Evolutionary conservation across 2,797 vertebrate species (phyloP).

Genomic region (Rhyacichthys aspro): DNA sequence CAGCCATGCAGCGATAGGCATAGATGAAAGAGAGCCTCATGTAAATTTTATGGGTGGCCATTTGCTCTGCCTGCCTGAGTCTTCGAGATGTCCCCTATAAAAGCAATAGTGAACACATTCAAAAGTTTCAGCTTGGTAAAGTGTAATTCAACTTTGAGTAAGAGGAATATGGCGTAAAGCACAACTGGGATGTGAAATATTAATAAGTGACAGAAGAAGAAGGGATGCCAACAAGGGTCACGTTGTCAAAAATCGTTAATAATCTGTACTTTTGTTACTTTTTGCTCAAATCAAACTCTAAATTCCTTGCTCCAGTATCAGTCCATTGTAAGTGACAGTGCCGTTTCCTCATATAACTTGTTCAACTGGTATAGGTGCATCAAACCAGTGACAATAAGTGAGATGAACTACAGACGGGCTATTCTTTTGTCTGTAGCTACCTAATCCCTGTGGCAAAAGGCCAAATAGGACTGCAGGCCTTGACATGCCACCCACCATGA

Average conservation of each 20-base stretch:
- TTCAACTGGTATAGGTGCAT: constrained; percentile 34
- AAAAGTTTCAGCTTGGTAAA: not conserved
- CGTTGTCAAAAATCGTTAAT: too few relatives aligned
- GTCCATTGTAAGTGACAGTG: constrained; percentile 15
- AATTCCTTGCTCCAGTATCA: constrained; percentile 22
- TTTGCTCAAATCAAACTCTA: constrained; percentile 9
- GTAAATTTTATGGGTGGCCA: constrained; percentile 30
- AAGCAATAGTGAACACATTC: constrained; percentile 4
- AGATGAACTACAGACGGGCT: constrained; percentile 44
- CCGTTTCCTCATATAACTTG: constrained; percentile 19
- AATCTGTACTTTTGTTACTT: too few relatives aligned
- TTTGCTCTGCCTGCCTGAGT: constrained; percentile 3
- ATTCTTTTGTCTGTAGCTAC: constrained; percentile 35
- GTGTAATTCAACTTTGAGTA: not conserved
- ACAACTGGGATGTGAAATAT: not conserved
- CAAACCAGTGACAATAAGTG: constrained; percentile 29
- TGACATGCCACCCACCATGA: constrained; percentile 42
- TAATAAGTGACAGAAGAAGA: not conserved
- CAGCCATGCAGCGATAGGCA: not conserved
- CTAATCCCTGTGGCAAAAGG: constrained; percentile 48
- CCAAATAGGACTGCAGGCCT: constrained; percentile 36
- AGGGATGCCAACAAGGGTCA: too few relatives aligned
- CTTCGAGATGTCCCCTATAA: constrained; percentile 5
- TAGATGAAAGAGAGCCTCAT: constrained; percentile 9
- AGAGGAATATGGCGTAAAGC: not conserved